Conservation (phyloP, 2,113 vertebrate species). For the Pristiophorus japonicus region DNA sequence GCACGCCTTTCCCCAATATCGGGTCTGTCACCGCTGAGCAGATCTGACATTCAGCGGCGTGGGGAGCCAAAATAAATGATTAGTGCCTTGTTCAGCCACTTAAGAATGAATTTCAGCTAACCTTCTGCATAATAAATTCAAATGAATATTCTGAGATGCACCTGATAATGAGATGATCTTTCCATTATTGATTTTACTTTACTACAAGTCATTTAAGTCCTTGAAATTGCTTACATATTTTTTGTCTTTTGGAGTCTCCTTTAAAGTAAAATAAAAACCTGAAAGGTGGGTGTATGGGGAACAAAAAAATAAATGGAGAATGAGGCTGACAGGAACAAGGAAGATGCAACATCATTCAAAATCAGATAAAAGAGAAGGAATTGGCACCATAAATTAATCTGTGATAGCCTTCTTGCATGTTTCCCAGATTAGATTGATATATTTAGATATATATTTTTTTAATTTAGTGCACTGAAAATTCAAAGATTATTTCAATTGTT, state of each 20-base stretch:
- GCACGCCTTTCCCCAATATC: too few relatives aligned
- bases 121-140: not conserved
- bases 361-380: not conserved
- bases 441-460: not conserved
- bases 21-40: too few relatives aligned
- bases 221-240: not conserved
- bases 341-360: not conserved
- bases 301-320: not conserved
- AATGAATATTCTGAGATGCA: not conserved
- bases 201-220: not conserved
- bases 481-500: not conserved
- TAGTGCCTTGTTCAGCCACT: too few relatives aligned
- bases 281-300: not conserved
- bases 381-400: not conserved
- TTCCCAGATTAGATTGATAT: not conserved
- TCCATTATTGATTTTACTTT: not conserved
- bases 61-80: too few relatives aligned
- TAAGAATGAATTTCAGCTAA: too few relatives aligned
- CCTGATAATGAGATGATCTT: not conserved
- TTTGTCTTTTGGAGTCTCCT: not conserved
- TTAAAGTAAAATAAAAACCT: not conserved
- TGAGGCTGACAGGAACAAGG: not conserved
- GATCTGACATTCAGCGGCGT: too few relatives aligned
- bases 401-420: not conserved
- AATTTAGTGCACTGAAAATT: not conserved